Evolutionary conservation across 2,113 vertebrate genomes (phyloP), one percentile per base, ranked within the genome.

Genomic region (Mobula hypostoma): DNA sequence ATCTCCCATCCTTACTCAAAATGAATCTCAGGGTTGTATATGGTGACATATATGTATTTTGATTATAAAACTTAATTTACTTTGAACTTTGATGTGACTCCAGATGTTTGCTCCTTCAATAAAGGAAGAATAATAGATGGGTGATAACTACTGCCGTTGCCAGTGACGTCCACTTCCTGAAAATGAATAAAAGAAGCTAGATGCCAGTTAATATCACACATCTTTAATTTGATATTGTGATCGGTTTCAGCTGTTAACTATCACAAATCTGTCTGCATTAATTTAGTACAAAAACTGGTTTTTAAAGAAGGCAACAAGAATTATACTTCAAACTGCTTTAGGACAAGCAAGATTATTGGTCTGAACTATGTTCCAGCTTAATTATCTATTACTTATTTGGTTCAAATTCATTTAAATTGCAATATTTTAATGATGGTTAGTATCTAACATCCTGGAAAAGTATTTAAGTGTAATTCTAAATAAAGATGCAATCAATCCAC

Each of bases 391-490:
- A 72, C 24, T 88, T 88, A 72, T 92, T 92, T 92, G 66, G 36
- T 88, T 70, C 27, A 91, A 70, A 70, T 68, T 91, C 5, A 68
- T 29, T 40, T 72, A 92, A 92, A 72, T 92, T 72, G 66, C 36
- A 24, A 92, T 70, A 92, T 74, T 74, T 93, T 76, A 90, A 56
- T 48, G 68, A 76, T 48, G 40, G 70, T 76, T 93, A 74, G 29
- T 93, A 93, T 93, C 68, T 93, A 74, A 93, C 91, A 74, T 93
- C 91, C 70, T 76, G 91, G 70, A 48, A 93, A 93, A 74, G 21
- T 70, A 93, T 93, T 68, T 93, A 93, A 29, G 68, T 70, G 12
- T 24, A 93, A 93, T 70, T 93, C 70, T 93, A 93, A 93, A 74
- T 93, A 93, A 93, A 93, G 91, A 93, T 93, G 9, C 12, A 93